Base-by-base conservation (phyloP, 2,113 vertebrate species). In the Thalassarche chlororhynchos region DNA sequence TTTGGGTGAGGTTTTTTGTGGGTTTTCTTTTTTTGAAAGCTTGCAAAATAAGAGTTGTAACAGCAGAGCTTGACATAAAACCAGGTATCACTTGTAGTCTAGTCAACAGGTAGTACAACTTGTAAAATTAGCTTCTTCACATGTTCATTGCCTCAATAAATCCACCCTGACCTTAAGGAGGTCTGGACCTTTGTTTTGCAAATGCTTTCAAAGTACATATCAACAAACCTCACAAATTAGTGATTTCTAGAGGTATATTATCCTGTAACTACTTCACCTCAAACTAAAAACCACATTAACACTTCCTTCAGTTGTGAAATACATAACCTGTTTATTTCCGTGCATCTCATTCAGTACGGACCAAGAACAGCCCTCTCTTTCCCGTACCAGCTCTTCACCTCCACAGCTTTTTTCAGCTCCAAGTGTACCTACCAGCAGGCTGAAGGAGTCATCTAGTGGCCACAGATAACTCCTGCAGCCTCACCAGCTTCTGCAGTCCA, bases 401-500 rank as follows among this genome's bases (percentile, higher is more conserved):
- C 44, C 61, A 36, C 52, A 21, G 42, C 38, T 31, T 52, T 87
- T 64, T 55, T 10, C 68, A 44, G 36, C 44, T 46, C 29, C 2
- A 6, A 81, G 17, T 46, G 79, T 34, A 66, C 47, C 44, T 42
- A 94, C 60, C 29, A 81, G 90, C 85, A 91, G 82, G 88, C 94
- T 86, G 68, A 58, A 95, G 31, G 95, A 95, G 97, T 90, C 97
- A 97, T 96, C 97, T 97, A 91, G 97, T 69, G 97, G 97, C 75
- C 83, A 75, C 54, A 66, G 40, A 57, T 14, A 90, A 85, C 54
- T 89, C 81, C 87, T 93, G 89, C 94, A 95, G 34, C 19, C 71
- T 78, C 61, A 26, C 26, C 70, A 84, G 65, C 19, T 70, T 49
- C 54, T 23, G 18, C 9, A 49, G 25, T 28, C 38, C 0, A 1